These are phyloP conservation scores for Ptilodon capucinus DNA, from an alignment of 2,888 invertebrate genomes.

Conservation along the genomic window DNA sequence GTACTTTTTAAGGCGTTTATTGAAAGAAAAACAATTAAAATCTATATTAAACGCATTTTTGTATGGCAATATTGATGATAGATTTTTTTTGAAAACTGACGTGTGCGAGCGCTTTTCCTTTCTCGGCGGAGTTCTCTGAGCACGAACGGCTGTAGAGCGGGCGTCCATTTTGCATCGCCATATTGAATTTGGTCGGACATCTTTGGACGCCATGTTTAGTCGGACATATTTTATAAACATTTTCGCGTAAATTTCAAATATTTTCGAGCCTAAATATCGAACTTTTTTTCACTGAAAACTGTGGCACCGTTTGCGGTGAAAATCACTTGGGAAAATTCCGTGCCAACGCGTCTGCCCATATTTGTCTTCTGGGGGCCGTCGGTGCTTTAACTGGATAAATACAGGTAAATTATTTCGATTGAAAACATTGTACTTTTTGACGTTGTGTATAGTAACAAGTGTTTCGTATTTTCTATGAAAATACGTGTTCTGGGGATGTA, in stretches of 20 bases:
- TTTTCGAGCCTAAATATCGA: constrained; percentile 75
- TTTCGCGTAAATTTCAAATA: constrained; percentile 84
- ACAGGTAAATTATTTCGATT: constrained; percentile 78
- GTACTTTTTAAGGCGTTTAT: not conserved
- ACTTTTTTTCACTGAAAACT: constrained; percentile 77
- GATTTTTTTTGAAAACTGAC: constrained; percentile 34
- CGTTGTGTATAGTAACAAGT: constrained; percentile 79
- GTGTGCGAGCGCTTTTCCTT: constrained; percentile 53
- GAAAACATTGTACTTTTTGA: constrained; percentile 78
- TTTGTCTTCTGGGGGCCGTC: constrained; percentile 73
- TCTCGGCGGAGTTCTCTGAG: constrained; percentile 44
- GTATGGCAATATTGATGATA: constrained; percentile 46
- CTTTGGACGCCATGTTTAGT: constrained; percentile 88
- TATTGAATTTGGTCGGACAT: constrained; percentile 85
- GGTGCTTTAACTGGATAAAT: constrained; percentile 80
- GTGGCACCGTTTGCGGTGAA: constrained; percentile 62
- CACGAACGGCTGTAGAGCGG: constrained; percentile 52
- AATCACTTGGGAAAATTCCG: constrained; percentile 65
- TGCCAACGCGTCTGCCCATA: constrained; percentile 74
- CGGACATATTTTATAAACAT: constrained; percentile 90
- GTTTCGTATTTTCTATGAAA: constrained; percentile 72
- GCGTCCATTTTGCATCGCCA: constrained; percentile 83
- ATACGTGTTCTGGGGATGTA: constrained; percentile 48
- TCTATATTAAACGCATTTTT: not conserved
- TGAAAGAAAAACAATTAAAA: constrained; percentile 4